These are phyloP conservation scores for Drosophila borealis DNA, from an alignment of 2,888 invertebrate genomes.

Conservation along the genomic window DNA sequence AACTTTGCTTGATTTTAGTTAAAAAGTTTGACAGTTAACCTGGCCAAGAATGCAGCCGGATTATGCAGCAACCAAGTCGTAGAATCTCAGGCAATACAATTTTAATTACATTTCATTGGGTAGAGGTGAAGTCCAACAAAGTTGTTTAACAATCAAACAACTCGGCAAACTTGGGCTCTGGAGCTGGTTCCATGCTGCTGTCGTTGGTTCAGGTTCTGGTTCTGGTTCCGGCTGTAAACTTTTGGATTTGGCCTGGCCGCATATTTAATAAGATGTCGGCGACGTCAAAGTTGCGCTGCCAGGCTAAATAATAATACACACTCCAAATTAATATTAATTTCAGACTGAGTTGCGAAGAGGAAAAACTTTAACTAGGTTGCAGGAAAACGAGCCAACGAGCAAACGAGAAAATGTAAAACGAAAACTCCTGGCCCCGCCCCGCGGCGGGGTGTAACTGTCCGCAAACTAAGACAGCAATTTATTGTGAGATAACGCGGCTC, in stretches of 20 bases:
- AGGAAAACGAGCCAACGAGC: conserved; percentile 14
- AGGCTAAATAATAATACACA: conserved; percentile 65
- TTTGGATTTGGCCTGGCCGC: conserved; percentile 53
- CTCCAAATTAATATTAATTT: conserved; percentile 76
- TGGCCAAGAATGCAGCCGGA: conserved; percentile 19
- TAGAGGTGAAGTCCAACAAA: conserved; percentile 43
- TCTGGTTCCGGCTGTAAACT: conserved; percentile 21
- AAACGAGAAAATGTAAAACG: neutral
- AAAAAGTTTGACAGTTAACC: conserved; percentile 14
- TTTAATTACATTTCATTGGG: conserved; percentile 77
- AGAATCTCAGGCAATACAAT: conserved; percentile 59
- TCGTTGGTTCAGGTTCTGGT: neutral
- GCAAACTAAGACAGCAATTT: conserved; percentile 74
- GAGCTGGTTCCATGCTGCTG: neutral
- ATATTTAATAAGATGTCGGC: conserved; percentile 67
- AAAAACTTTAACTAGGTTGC: conserved; percentile 41
- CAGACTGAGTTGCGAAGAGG: conserved; percentile 7
- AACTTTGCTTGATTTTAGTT: conserved; percentile 4
- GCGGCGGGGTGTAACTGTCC: conserved; percentile 24
- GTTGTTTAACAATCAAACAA: conserved; percentile 41
- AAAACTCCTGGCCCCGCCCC: too few species aligned
- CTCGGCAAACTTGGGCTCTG: conserved; percentile 19
- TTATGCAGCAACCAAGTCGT: conserved; percentile 43
- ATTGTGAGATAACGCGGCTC: conserved; percentile 69
- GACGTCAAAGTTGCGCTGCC: conserved; percentile 42